Evolutionary conservation across 2,113 vertebrate species (phyloP).

Genomic region (Recurvirostra avosetta): DNA sequence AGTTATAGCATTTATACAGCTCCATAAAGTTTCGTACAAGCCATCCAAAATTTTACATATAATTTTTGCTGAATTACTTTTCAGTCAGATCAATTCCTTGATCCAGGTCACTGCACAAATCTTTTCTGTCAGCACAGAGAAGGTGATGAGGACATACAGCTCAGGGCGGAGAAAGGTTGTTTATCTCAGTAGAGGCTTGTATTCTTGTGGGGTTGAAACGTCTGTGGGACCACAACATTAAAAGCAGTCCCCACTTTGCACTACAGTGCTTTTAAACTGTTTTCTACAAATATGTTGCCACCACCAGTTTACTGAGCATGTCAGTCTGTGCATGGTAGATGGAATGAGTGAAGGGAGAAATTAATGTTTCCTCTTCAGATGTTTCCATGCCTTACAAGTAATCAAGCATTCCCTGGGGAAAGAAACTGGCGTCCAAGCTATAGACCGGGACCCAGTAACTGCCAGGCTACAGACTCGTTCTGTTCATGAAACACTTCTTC

Average conservation of each 20-base stretch:
- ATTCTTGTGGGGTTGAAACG: not conserved
- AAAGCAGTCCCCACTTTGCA: not conserved
- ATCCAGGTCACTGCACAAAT: not conserved
- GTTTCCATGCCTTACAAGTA: not conserved
- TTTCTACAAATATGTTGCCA: not conserved
- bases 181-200: not conserved
- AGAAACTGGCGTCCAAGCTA: not conserved
- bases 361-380: not conserved
- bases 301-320: not conserved
- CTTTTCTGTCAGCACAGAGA: not conserved
- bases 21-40: not conserved
- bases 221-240: not conserved
- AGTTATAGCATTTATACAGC: not conserved
- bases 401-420: not conserved
- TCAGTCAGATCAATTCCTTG: not conserved
- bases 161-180: not conserved
- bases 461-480: not conserved
- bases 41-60: not conserved
- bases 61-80: not conserved
- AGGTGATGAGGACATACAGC: not conserved
- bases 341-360: not conserved
- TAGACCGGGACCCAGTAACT: not conserved
- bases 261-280: not conserved
- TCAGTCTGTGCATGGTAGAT: not conserved
- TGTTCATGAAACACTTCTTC: not conserved